Evolutionary conservation across 2,888 invertebrate species (phyloP), one percentile per base, ranked within the genome.

Genomic region (Mythimna pallens): DNA sequence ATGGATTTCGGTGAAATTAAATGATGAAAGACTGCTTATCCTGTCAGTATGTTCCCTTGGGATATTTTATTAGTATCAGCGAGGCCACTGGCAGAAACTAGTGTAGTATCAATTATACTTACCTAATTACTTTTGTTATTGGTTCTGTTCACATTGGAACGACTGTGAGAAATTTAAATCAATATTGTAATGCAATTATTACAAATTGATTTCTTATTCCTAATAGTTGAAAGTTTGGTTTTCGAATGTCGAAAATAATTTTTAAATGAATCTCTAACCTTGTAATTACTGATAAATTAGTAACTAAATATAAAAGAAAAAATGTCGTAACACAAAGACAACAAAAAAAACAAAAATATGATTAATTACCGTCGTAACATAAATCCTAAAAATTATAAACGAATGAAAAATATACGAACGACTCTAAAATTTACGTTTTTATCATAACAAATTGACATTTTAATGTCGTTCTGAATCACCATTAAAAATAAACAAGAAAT

Each of bases 381-480:
- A 69, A 71, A 64, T 80, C 54, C 79, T 79, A 70, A 74, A 30
- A 65, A 78, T 81, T 76, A 79, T 64, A 59, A 70, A 55, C 54
- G 61, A 65, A 34, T 62, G 30, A 74, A 81, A 74, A 82, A 70
- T 65, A 74, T 67, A 58, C 65, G 43, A 73, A 65, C 65, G 72
- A 78, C 63, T 63, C 75, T 58, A 40, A 82, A 80, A 81, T 77
- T 76, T 63, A 71, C 68, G 73, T 66, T 69, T 75, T 76, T 70
- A 74, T 72, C 65, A 86, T 86, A 80, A 86, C 65, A 86, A 83
- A 83, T 79, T 79, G 81, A 73, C 78, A 78, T 83, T 86, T 83
- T 82, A 85, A 82, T 84, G 75, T 78, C 34, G 80, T 75, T 65
- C 82, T 78, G 76, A 86, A 85, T 82, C 78, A 86, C 71, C 72